phyloP scores from a whole-genome alignment of 2,888 invertebrate genomes.

The Agrotis exclamationis region DNA sequence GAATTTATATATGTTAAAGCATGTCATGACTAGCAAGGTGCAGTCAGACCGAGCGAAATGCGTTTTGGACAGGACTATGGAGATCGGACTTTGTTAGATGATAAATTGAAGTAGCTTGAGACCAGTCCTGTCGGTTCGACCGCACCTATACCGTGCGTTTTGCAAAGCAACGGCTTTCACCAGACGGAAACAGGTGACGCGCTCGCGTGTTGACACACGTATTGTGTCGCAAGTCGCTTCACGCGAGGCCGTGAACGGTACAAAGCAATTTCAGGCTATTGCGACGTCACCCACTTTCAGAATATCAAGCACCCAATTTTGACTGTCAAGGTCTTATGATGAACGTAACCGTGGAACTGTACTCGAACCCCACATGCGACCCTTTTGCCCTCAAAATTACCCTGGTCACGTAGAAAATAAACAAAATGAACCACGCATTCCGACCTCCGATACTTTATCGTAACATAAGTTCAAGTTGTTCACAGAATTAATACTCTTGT shows the following conservation, averaged over 20 bases:
- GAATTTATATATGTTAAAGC: background rate
- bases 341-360: conserved; percentile 8
- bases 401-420: conserved; percentile 55
- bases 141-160: too few relatives aligned
- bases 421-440: conserved; percentile 51
- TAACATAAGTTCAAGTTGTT: conserved; percentile 42
- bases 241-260: background rate
- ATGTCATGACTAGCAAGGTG: background rate
- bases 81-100: background rate
- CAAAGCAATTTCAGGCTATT: background rate
- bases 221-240: background rate
- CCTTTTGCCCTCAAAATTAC: conserved; percentile 25
- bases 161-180: too few relatives aligned
- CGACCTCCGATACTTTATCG: conserved; percentile 45
- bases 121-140: too few relatives aligned
- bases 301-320: conserved; percentile 28
- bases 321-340: conserved; percentile 22
- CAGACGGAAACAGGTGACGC: too few relatives aligned
- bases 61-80: too few relatives aligned
- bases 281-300: conserved; percentile 10
- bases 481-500: conserved; percentile 14
- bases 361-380: conserved; percentile 10
- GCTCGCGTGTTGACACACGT: too few relatives aligned
- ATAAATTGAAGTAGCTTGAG: background rate
- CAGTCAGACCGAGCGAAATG: background rate